These are phyloP conservation scores for Pelmatolapia mariae DNA, from an alignment of 2,113 vertebrate genomes.

Conservation along the genomic window DNA sequence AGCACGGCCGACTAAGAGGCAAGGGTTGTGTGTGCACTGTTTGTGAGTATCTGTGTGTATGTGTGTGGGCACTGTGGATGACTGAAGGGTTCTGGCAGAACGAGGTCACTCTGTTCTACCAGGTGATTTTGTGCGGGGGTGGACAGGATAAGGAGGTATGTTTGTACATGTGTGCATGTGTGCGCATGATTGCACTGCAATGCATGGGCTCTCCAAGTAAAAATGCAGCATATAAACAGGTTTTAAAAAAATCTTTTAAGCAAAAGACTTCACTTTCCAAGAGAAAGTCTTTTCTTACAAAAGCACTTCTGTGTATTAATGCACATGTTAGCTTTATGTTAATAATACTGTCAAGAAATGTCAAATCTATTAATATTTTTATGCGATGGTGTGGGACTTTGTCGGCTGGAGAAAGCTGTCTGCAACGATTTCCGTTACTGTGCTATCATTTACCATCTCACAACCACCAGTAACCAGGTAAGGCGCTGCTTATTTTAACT, in stretches of 20 bases:
- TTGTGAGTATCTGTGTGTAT: not conserved
- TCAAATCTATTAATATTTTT: not conserved
- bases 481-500: not conserved
- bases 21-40: not conserved
- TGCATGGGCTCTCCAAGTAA: not conserved
- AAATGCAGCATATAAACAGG: not conserved
- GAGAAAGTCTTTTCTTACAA: not conserved
- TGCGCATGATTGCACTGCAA: not conserved
- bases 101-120: slow-evolving; percentile 67
- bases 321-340: not conserved
- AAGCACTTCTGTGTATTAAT: not conserved
- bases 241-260: not conserved
- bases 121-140: slow-evolving; percentile 52
- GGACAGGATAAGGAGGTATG: slow-evolving; percentile 33
- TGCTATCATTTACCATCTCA: not conserved
- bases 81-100: slow-evolving; percentile 70
- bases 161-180: not conserved
- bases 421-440: not conserved
- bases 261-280: not conserved
- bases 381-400: not conserved
- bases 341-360: not conserved
- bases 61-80: slow-evolving; percentile 19
- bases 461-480: not conserved
- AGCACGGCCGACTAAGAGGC: not conserved
- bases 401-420: not conserved